Conservation (phyloP, 1,140 invertebrate species). For the Achroia grisella region DNA sequence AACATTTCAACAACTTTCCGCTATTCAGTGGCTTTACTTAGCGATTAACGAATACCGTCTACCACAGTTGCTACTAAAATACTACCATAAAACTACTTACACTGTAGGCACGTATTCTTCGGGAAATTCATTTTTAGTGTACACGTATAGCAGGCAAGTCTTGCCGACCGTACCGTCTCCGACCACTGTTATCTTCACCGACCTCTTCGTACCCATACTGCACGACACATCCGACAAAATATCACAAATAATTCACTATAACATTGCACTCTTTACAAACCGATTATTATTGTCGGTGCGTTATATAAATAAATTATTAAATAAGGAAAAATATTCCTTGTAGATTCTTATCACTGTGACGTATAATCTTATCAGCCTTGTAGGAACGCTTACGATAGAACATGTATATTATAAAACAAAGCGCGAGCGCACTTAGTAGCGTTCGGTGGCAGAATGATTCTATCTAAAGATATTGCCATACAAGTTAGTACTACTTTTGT, state of each 20-base stretch:
- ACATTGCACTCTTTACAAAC: conserved; percentile 37
- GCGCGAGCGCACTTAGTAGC: conserved; percentile 49
- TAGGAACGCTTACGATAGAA: conserved; percentile 52
- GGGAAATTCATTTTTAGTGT: conserved; percentile 90
- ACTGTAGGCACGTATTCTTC: conserved; percentile 92
- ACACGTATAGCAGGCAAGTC: conserved; percentile 94
- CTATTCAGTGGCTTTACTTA: conserved; percentile 38
- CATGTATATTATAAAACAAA: conserved; percentile 37
- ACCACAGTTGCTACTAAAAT: conserved; percentile 33
- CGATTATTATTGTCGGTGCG: conserved; percentile 32
- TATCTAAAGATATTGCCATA: conserved; percentile 4
- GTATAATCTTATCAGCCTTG: conserved; percentile 65
- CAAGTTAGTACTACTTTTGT: no score
- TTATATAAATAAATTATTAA: conserved; percentile 22
- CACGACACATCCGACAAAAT: conserved; percentile 39
- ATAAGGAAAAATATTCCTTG: conserved; percentile 32
- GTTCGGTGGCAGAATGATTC: conserved; percentile 46
- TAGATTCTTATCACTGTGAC: conserved; percentile 62
- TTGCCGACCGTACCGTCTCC: conserved; percentile 96
- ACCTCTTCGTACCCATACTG: conserved; percentile 59
- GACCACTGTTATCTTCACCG: conserved; percentile 90
- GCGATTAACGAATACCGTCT: conserved; percentile 7
- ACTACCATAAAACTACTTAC: conserved; percentile 75
- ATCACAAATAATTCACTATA: conserved; percentile 38
- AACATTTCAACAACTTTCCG: conserved; percentile 31